Evolutionary conservation across 2,113 vertebrate genomes (phyloP).

Genomic region (Scartelaos histophorus): DNA sequence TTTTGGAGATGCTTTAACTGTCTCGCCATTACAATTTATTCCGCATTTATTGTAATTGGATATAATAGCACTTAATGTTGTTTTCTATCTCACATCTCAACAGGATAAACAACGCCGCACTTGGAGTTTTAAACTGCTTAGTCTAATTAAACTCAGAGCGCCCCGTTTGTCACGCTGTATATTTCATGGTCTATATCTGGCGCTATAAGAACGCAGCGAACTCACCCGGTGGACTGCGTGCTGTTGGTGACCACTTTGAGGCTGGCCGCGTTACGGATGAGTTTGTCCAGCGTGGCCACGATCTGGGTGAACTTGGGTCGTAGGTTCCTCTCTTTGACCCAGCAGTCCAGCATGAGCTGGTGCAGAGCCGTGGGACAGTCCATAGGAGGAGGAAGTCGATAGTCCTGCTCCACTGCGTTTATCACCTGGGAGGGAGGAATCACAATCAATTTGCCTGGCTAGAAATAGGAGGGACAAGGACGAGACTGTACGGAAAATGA

Average conservation of each 20-base stretch:
- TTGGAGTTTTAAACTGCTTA: slow-evolving; percentile 6
- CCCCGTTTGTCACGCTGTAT: background rate
- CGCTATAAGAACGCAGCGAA: background rate
- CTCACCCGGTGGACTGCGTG: slow-evolving; percentile 93
- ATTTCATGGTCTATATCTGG: background rate
- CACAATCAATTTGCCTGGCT: slow-evolving; percentile 13
- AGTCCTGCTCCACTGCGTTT: slow-evolving; percentile 97
- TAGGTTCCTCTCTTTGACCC: slow-evolving; percentile 96
- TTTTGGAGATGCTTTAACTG: background rate
- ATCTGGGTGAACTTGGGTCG: slow-evolving; percentile 98
- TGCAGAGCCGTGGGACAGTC: slow-evolving; percentile 97
- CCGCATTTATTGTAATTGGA: slow-evolving; percentile 6
- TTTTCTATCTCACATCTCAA: slow-evolving; percentile 20
- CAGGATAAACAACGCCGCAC: slow-evolving; percentile 3
- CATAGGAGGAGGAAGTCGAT: slow-evolving; percentile 96
- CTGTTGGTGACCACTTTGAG: slow-evolving; percentile 93
- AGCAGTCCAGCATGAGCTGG: slow-evolving; percentile 98
- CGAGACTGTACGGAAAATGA: slow-evolving; percentile 14
- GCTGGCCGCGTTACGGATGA: slow-evolving; percentile 97
- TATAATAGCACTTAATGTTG: slow-evolving; percentile 22
- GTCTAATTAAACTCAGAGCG: background rate
- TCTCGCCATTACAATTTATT: slow-evolving; percentile 11
- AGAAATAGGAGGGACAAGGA: background rate
- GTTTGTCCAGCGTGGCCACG: slow-evolving; percentile 95
- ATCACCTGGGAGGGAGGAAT: slow-evolving; percentile 83